These are phyloP conservation scores for Drosophila setifemur DNA, from an alignment of 1,140 invertebrate genomes.

Conservation along the genomic window DNA sequence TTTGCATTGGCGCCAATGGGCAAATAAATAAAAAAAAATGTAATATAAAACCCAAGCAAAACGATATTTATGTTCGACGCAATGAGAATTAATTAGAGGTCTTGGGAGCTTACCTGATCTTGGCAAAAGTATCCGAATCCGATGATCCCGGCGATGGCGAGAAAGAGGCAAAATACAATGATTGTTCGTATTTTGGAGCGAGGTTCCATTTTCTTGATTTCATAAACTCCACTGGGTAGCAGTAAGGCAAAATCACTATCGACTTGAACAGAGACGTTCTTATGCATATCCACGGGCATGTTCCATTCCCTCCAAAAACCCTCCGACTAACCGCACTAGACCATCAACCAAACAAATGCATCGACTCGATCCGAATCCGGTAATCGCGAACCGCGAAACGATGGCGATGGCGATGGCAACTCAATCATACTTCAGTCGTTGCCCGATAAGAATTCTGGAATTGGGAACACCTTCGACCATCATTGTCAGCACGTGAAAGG, in stretches of 20 bases:
- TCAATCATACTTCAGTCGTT: slow-evolving; percentile 32
- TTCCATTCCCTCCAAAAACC: slow-evolving; percentile 63
- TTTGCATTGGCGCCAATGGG: slow-evolving; percentile 75
- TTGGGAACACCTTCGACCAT: neutral
- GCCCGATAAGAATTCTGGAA: slow-evolving; percentile 42
- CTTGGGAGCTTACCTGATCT: slow-evolving; percentile 86
- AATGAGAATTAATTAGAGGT: slow-evolving; percentile 23
- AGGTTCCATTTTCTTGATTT: slow-evolving; percentile 90
- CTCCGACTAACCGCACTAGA: slow-evolving; percentile 7
- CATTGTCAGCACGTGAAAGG: neutral
- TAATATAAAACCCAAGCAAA: neutral
- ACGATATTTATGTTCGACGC: slow-evolving; percentile 43
- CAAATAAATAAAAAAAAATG: neutral
- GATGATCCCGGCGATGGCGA: slow-evolving; percentile 91
- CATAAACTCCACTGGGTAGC: slow-evolving; percentile 87
- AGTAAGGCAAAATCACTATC: slow-evolving; percentile 89
- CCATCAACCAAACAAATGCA: slow-evolving; percentile 6
- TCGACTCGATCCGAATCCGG: neutral
- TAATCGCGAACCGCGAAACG: neutral
- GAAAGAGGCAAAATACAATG: slow-evolving; percentile 89
- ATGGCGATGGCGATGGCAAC: slow-evolving; percentile 8
- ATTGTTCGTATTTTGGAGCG: slow-evolving; percentile 89
- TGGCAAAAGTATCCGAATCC: slow-evolving; percentile 94
- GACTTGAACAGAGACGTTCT: slow-evolving; percentile 90
- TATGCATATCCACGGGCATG: slow-evolving; percentile 85